phyloP scores from a whole-genome alignment of 2,113 vertebrate species.

The Deroptyus accipitrinus region DNA sequence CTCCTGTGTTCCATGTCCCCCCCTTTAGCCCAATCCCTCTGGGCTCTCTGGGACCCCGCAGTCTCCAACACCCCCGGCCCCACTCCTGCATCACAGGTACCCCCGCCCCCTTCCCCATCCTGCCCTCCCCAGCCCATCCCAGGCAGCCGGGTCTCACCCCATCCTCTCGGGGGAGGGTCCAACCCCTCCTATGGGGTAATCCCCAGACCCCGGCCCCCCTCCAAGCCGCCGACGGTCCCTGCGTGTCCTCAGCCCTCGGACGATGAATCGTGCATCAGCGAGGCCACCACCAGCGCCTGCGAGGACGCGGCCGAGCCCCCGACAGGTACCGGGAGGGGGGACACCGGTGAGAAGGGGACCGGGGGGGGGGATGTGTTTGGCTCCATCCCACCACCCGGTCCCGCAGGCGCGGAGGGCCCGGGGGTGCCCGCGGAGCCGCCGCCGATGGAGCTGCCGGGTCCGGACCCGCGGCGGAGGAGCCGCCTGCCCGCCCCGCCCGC shows the following conservation, averaged over 20 bases:
- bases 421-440: background rate
- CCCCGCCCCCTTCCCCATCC: background rate
- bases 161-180: no score
- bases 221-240: background rate
- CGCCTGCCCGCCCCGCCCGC: slow-evolving; percentile 74
- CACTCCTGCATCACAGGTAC: background rate
- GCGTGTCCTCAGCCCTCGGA: slow-evolving; percentile 77
- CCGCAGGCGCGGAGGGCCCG: background rate
- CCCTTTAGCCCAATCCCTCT: background rate
- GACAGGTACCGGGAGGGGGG: background rate
- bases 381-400: background rate
- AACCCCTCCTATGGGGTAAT: background rate
- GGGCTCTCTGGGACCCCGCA: background rate
- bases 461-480: slow-evolving; percentile 66
- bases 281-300: slow-evolving; percentile 82
- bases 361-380: no score
- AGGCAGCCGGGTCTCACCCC: no score
- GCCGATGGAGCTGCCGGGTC: slow-evolving; percentile 34
- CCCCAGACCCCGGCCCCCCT: background rate
- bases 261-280: slow-evolving; percentile 84
- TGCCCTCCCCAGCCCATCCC: background rate
- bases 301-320: slow-evolving; percentile 78
- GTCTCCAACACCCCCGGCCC: background rate
- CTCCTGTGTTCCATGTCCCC: background rate
- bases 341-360: no score